Conservation (phyloP, 2,797 vertebrate genomes). For the Numenius phaeopus region DNA sequence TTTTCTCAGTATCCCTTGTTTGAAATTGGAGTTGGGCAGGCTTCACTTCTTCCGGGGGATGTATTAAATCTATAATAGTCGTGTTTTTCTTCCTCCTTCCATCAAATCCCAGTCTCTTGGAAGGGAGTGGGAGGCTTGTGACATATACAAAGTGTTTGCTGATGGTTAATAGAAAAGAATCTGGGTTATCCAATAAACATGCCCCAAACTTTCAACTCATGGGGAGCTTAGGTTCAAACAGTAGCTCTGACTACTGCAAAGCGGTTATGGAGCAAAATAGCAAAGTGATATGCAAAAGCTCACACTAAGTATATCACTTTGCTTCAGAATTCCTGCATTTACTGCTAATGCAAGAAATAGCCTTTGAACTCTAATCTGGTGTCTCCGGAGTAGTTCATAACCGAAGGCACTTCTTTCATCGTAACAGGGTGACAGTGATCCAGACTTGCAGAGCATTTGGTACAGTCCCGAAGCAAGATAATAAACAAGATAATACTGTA, state of each 20-base stretch:
- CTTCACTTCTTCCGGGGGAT: conserved; percentile 45
- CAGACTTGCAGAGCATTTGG: conserved; percentile 51
- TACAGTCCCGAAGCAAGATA: conserved; percentile 55
- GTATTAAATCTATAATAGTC: conserved; percentile 37
- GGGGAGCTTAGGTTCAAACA: conserved; percentile 33
- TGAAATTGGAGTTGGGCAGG: neutral
- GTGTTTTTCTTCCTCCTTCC: conserved; percentile 28
- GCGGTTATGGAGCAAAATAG: neutral
- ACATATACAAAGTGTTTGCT: conserved; percentile 65
- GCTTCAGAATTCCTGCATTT: conserved; percentile 63
- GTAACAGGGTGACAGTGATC: conserved; percentile 64
- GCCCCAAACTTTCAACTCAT: conserved; percentile 27
- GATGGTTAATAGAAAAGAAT: conserved; percentile 55
- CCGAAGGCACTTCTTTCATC: conserved; percentile 65
- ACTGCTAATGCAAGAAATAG: conserved; percentile 57
- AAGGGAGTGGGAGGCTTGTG: conserved; percentile 28
- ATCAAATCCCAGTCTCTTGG: neutral
- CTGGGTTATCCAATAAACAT: conserved; percentile 29
- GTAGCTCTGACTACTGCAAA: conserved; percentile 13
- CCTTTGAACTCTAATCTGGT: conserved; percentile 70
- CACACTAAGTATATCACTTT: conserved; percentile 38
- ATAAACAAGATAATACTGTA: conserved; percentile 35
- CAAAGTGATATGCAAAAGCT: conserved; percentile 40
- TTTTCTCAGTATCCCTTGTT: conserved; percentile 4
- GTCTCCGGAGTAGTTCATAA: conserved; percentile 51